A percentile compares a stretch with the other conserved stretches of the same genome.
These are phyloP conservation scores for Drosophila yooni DNA, from an alignment of 2,888 invertebrate species.

Conservation along the genomic window DNA sequence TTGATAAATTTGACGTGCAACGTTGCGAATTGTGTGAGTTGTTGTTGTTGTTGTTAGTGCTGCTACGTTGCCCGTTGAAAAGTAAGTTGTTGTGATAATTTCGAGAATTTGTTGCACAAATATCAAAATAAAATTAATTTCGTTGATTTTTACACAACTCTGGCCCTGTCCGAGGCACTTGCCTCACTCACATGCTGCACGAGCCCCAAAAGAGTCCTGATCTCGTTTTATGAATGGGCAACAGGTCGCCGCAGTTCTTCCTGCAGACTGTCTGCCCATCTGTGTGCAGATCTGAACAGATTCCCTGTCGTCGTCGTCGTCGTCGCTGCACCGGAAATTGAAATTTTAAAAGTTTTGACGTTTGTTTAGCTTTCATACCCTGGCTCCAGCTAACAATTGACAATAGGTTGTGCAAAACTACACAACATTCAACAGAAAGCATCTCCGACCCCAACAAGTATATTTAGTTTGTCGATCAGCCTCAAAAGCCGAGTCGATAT, in stretches of 20 bases:
- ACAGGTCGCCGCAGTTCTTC: constrained; percentile 35
- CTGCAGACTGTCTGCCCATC: constrained; percentile 27
- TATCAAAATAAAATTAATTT: constrained; percentile 81
- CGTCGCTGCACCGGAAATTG: constrained; percentile 71
- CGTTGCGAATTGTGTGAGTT: constrained; percentile 43
- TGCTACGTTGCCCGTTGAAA: constrained; percentile 47
- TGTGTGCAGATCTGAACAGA: constrained; percentile 40
- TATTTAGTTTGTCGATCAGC: not conserved
- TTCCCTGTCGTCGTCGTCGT: constrained; percentile 31
- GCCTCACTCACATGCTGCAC: constrained; percentile 30
- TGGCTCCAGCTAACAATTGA: constrained; percentile 2
- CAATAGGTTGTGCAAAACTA: not conserved
- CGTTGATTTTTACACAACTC: constrained; percentile 48
- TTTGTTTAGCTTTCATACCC: constrained; percentile 61
- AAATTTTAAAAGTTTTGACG: constrained; percentile 77
- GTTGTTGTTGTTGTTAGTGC: constrained; percentile 3
- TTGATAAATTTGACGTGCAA: constrained; percentile 74
- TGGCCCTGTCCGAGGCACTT: constrained; percentile 32
- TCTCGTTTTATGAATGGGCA: constrained; percentile 64
- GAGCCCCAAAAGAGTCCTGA: constrained; percentile 30
- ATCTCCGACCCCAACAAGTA: not conserved
- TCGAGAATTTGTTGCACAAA: constrained; percentile 72
- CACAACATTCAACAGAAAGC: not conserved
- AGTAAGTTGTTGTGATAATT: constrained; percentile 79
- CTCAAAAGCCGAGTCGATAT: not conserved